Conservation (phyloP, 2,888 invertebrate species). For the Epinotia nisella region DNA sequence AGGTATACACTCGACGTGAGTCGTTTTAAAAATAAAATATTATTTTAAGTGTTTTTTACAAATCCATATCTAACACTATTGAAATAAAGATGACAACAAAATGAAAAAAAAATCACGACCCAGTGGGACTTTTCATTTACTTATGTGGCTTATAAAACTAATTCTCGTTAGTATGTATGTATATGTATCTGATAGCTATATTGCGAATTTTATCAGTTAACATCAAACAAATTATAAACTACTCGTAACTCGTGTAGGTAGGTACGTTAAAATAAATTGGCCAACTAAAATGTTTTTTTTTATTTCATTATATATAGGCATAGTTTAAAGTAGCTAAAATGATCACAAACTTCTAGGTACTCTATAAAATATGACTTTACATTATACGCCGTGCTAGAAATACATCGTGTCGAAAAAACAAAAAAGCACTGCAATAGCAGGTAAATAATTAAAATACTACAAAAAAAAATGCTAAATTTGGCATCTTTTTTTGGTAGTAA, state of each 20-base stretch:
- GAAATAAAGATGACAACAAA: background rate
- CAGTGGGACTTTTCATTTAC: too few species aligned
- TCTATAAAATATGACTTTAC: background rate
- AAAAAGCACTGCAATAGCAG: background rate
- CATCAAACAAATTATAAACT: background rate
- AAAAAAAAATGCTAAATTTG: background rate
- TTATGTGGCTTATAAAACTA: too few species aligned
- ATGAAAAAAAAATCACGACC: too few species aligned
- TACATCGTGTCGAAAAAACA: background rate
- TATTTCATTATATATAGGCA: too few species aligned
- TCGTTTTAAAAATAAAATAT: background rate
- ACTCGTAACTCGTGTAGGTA: background rate
- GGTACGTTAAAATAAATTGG: background rate
- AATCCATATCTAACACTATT: background rate
- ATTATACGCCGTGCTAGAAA: background rate
- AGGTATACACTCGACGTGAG: background rate
- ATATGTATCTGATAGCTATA: background rate
- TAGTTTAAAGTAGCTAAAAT: too few species aligned
- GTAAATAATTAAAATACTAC: background rate
- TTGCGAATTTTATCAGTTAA: background rate
- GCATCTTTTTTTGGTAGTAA: too few species aligned
- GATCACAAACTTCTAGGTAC: too few species aligned
- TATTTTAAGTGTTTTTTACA: background rate
- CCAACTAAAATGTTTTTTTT: background rate
- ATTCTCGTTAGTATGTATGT: too few species aligned